phyloP scores from a whole-genome alignment of 2,113 vertebrate species.

The Pampusana beccarii region DNA sequence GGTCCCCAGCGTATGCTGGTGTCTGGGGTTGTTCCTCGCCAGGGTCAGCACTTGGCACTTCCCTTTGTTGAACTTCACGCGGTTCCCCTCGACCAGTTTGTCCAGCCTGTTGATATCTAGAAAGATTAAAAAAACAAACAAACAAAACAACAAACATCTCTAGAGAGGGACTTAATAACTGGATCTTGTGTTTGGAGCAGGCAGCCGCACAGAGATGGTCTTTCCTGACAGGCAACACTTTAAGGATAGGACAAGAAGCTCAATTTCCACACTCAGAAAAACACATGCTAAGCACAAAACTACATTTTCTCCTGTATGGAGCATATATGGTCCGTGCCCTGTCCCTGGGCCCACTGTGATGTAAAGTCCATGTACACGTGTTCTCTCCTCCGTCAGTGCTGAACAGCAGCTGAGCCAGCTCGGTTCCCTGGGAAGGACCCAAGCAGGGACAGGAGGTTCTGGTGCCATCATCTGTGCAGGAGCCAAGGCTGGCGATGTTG shows the following conservation, averaged over 20 bases:
- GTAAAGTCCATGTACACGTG: accelerated
- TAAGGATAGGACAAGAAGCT: neutral
- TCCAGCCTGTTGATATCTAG: neutral
- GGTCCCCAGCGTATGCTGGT: too few species aligned
- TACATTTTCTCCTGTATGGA: neutral
- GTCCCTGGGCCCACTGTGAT: accelerated
- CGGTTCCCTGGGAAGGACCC: neutral
- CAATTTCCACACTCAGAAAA: neutral
- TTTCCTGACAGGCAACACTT: neutral
- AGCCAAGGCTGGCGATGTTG: too few species aligned
- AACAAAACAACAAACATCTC: too few species aligned
- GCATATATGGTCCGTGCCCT: neutral
- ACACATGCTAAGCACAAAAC: accelerated
- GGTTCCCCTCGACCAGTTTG: neutral
- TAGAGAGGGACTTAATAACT: neutral
- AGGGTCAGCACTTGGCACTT: neutral
- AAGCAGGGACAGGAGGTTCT: neutral
- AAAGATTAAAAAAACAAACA: neutral
- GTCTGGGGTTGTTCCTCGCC: accelerated
- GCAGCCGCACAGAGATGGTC: neutral
- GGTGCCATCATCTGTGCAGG: accelerated
- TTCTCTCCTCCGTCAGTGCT: neutral
- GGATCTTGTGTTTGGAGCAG: neutral
- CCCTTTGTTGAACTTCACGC: neutral
- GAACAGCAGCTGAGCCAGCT: accelerated